phyloP scores from a whole-genome alignment of 2,888 invertebrate species.

The Pyrocoelia pectoralis region DNA sequence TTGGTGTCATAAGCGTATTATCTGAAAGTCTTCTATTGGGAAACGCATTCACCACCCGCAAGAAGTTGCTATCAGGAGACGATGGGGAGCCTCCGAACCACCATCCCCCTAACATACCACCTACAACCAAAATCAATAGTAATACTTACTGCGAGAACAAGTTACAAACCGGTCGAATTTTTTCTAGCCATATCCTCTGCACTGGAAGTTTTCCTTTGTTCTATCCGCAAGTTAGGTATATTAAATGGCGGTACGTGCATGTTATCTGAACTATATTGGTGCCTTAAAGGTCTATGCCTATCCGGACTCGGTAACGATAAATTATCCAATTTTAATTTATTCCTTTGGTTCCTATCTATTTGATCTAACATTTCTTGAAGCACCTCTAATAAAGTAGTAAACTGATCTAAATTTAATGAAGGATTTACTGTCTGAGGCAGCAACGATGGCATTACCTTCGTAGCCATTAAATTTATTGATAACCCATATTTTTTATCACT shows the following conservation, averaged over 20 bases:
- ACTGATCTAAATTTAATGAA: constrained; percentile 82
- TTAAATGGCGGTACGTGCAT: constrained; percentile 86
- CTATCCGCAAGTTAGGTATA: constrained; percentile 87
- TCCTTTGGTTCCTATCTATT: constrained; percentile 87
- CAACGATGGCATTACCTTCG: constrained; percentile 90
- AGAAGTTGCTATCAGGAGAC: constrained; percentile 85
- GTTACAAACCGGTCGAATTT: constrained; percentile 73
- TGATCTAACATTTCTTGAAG: constrained; percentile 92
- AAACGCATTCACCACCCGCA: constrained; percentile 82
- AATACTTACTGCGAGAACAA: too few species aligned
- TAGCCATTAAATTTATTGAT: constrained; percentile 90
- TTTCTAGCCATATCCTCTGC: constrained; percentile 92
- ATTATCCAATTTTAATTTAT: constrained; percentile 87
- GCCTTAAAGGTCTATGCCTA: constrained; percentile 75
- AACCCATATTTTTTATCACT: constrained; percentile 90
- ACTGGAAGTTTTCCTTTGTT: constrained; percentile 88
- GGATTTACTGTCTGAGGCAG: constrained; percentile 94
- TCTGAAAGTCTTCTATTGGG: constrained; percentile 89
- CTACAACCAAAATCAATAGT: constrained; percentile 43
- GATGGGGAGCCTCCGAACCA: constrained; percentile 86
- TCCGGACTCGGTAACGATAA: constrained; percentile 79
- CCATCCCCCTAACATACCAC: constrained; percentile 77
- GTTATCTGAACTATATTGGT: constrained; percentile 87
- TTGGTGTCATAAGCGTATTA: constrained; percentile 90
- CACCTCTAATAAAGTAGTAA: constrained; percentile 80